phyloP scores from a whole-genome alignment of 2,797 vertebrate species.

The Sarcoramphus papa region DNA sequence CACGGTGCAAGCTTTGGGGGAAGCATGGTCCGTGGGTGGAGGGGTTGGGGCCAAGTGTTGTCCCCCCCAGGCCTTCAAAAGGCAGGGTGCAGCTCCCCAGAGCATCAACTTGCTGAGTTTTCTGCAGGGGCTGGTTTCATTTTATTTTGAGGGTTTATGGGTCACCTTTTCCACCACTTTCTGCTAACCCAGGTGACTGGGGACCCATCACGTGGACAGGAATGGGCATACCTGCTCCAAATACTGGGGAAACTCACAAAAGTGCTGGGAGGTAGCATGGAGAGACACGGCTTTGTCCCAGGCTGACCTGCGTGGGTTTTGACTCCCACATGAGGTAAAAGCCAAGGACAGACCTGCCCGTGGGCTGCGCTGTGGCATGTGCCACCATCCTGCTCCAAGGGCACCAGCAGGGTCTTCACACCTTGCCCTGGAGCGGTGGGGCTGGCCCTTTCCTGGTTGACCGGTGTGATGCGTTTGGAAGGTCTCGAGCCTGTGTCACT shows the following conservation, averaged over 20 bases:
- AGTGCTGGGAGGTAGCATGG: not conserved
- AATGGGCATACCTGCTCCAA: not conserved
- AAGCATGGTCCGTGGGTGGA: not conserved
- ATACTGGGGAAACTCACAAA: not conserved
- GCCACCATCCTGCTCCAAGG: not conserved
- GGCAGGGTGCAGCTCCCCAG: not conserved
- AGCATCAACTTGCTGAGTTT: not conserved
- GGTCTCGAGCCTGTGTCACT: not conserved
- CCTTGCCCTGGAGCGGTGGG: not conserved
- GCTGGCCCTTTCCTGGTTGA: not conserved
- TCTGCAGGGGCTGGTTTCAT: not conserved
- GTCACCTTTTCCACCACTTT: not conserved
- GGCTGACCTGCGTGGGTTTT: not conserved
- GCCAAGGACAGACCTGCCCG: not conserved
- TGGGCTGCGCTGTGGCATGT: fast-evolving
- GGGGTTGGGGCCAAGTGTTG: not conserved
- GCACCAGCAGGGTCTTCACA: not conserved
- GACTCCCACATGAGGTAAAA: not conserved
- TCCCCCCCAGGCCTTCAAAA: not conserved
- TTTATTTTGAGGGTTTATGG: not conserved
- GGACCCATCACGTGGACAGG: not conserved
- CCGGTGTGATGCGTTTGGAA: not conserved
- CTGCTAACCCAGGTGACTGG: not conserved
- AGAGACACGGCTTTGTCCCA: not conserved
- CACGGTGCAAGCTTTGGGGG: not conserved